Evolutionary conservation across 2,113 vertebrate species (phyloP).

Genomic region (Myocastor coypus): DNA sequence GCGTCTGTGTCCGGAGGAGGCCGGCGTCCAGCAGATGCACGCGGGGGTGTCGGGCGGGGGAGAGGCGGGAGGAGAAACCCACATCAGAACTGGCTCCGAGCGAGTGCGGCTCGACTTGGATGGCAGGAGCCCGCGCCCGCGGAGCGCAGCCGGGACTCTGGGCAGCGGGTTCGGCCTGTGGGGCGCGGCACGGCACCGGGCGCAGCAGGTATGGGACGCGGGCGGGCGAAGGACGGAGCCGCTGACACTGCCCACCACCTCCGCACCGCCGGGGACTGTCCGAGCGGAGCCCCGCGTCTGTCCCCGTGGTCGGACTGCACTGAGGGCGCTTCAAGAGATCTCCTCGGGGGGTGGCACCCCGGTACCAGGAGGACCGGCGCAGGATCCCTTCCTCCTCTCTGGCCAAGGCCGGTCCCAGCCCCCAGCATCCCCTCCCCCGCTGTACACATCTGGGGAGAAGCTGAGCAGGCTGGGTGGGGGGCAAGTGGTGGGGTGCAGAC

Average conservation of each 20-base stretch:
- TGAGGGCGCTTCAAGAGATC: not conserved
- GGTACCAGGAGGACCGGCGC: not conserved
- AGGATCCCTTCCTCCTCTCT: not conserved
- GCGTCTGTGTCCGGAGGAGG: slow-evolving; percentile 58
- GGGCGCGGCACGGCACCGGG: slow-evolving; percentile 21
- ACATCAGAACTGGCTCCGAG: slow-evolving; percentile 77
- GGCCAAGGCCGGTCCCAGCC: slow-evolving; percentile 2
- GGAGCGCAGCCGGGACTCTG: slow-evolving; percentile 51
- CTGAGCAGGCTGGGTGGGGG: slow-evolving; percentile 20
- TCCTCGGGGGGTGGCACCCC: not conserved
- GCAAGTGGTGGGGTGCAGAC: not conserved
- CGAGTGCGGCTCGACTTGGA: slow-evolving; percentile 68
- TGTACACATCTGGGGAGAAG: slow-evolving; percentile 79
- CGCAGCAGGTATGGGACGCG: slow-evolving; percentile 57
- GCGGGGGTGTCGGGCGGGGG: slow-evolving; percentile 72
- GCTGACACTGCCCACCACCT: not conserved
- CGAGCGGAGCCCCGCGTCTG: not conserved
- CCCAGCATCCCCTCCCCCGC: slow-evolving; percentile 31
- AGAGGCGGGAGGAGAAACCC: slow-evolving; percentile 74
- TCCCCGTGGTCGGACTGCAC: not conserved
- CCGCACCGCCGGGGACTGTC: not conserved
- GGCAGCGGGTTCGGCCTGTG: slow-evolving; percentile 5
- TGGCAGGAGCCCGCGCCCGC: slow-evolving; percentile 70
- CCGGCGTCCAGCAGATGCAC: slow-evolving; percentile 83
- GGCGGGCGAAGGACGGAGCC: not conserved